These are phyloP conservation scores for Drosophila ficusphila DNA, from an alignment of 1,140 invertebrate genomes.

Conservation along the genomic window DNA sequence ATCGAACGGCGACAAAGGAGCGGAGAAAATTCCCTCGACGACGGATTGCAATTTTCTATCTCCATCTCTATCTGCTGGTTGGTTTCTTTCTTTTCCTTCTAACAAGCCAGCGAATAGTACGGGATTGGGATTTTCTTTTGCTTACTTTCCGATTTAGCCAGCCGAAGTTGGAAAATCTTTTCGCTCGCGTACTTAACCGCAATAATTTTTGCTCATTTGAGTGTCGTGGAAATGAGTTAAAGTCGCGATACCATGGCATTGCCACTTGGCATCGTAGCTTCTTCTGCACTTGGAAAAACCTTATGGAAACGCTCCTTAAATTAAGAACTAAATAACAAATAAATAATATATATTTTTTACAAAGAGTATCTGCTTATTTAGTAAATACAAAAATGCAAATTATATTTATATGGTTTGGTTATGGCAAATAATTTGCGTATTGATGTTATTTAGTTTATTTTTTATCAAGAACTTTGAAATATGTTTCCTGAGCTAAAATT, in stretches of 20 bases:
- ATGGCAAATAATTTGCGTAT: too few species aligned
- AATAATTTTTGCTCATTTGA: constrained; percentile 83
- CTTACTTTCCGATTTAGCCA: constrained; percentile 74
- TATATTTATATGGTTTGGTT: too few species aligned
- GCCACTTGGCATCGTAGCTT: constrained; percentile 61
- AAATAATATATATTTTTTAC: too few species aligned
- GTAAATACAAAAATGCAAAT: too few species aligned
- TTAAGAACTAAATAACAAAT: too few species aligned
- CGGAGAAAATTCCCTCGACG: constrained; percentile 48
- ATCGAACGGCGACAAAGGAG: constrained; percentile 51
- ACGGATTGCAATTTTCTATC: constrained; percentile 52
- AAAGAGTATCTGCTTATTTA: too few species aligned
- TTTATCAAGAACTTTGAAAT: too few species aligned
- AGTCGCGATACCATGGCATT: constrained; percentile 41
- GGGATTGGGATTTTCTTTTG: constrained; percentile 52
- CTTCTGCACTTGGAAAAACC: constrained; percentile 1
- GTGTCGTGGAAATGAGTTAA: constrained; percentile 83
- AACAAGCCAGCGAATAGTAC: constrained; percentile 39
- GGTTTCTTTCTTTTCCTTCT: constrained; percentile 29
- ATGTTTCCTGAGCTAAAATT: too few species aligned
- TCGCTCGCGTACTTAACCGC: constrained; percentile 78
- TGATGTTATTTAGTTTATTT: too few species aligned
- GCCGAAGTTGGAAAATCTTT: constrained; percentile 60
- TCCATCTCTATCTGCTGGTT: constrained; percentile 9
- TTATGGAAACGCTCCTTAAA: too few species aligned